Conservation (phyloP, 1,140 invertebrate species). For the Hestina assimilis region DNA sequence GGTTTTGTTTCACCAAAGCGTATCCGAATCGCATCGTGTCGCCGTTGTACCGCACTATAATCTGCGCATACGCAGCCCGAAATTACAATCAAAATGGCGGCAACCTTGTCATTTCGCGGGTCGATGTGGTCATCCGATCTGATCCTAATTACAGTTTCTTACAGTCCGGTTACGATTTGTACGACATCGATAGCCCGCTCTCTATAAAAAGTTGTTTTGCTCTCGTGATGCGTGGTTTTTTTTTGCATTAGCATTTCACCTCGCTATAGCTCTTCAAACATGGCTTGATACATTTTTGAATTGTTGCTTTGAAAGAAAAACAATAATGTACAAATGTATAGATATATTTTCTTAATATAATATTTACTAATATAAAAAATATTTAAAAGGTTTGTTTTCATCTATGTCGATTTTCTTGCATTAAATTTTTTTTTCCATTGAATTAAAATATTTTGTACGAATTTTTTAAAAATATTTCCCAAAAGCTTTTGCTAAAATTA, state of each 20-base stretch:
- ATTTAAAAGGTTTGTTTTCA: too few relatives aligned
- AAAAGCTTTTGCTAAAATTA: too few relatives aligned
- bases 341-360: too few relatives aligned
- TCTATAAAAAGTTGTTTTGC: constrained; percentile 14
- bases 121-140: constrained; percentile 35
- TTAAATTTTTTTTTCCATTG: too few relatives aligned
- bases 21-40: constrained; percentile 20
- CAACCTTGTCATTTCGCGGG: constrained; percentile 56
- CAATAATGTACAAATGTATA: too few relatives aligned
- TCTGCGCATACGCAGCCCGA: constrained; percentile 46
- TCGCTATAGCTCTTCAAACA: not conserved
- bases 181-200: constrained; percentile 24
- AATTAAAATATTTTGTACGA: too few relatives aligned
- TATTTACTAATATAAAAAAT: too few relatives aligned
- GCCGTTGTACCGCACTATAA: constrained; percentile 42
- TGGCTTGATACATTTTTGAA: not conserved
- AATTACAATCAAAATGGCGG: constrained; percentile 51
- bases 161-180: constrained; percentile 41
- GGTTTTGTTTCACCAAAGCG: too few relatives aligned
- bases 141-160: constrained; percentile 44
- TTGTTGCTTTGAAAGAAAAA: too few relatives aligned
- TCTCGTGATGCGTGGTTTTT: not conserved
- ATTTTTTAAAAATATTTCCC: too few relatives aligned
- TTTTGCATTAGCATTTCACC: not conserved
- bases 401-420: too few relatives aligned